Evolutionary conservation across 2,113 vertebrate species (phyloP), one percentile per base, ranked within the genome.

Genomic region (Boleophthalmus pectinirostris): DNA sequence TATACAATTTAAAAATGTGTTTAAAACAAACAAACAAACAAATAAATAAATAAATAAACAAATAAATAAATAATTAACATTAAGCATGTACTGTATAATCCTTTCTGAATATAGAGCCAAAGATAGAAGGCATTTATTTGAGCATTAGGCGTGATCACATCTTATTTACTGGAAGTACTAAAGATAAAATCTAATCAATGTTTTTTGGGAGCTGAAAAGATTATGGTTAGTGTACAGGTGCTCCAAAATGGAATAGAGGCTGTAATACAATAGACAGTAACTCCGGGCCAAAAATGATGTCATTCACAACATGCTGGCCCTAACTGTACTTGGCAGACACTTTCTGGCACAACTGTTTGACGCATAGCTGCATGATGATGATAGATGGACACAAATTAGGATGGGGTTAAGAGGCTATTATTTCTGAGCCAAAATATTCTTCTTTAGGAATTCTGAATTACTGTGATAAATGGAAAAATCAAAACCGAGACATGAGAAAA

Each of bases 281-380:
- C 65, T 70, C 51, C 0, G 21, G 54, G 84, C 88, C 85, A 88
- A 78, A 78, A 66, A 81, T 90, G 77, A 91, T 86, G 84, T 89
- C 78, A 90, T 80, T 79, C 45, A 75, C 75, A 73, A 82, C 70
- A 73, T 83, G 66, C 73, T 21, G 49, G 61, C 38, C 24, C 35
- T 77, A 78, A 88, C 76, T 81, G 75, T 74, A 70, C 86, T 86
- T 88, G 85, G 87, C 83, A 86, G 85, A 73, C 66, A 14, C 0
- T 23, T 53, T 72, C 70, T 88, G 85, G 80, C 84, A 85, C 78
- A 66, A 23, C 68, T 65, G 79, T 81, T 78, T 79, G 78, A 80
- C 75, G 67, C 51, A 21, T 72, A 85, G 85, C 77, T 78, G 68
- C 74, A 88, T 78, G 79, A 74, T 73, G 85, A 54, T 53, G 18